Evolutionary conservation across 2,888 invertebrate genomes (phyloP).

Genomic region (Artemia sinica): DNA sequence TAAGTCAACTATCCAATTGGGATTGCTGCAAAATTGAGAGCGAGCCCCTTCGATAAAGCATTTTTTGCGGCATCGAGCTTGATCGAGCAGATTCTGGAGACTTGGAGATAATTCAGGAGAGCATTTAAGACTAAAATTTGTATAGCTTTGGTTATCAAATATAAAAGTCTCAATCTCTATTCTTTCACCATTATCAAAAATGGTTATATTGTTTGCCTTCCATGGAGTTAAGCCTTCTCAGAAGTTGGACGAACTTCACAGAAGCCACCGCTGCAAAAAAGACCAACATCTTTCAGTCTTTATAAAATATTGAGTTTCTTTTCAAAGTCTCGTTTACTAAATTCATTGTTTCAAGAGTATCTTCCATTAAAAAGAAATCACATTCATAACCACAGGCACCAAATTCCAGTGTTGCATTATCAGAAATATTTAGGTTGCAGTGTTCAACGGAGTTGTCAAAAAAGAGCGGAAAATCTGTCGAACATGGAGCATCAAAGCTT

Average conservation of each 20-base stretch:
- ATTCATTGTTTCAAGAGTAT: neutral
- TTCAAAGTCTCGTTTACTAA: neutral
- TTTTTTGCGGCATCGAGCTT: constrained; percentile 38
- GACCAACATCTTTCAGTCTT: neutral
- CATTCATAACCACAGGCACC: constrained; percentile 3
- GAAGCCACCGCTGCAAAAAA: neutral
- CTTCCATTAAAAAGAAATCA: neutral
- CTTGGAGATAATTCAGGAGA: neutral
- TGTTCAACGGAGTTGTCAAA: neutral
- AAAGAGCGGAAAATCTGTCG: neutral
- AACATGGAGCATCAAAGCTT: constrained; percentile 3
- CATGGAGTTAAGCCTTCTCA: neutral
- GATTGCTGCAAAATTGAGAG: constrained; percentile 42
- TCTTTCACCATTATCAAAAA: neutral
- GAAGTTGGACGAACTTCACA: neutral
- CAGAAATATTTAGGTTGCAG: neutral
- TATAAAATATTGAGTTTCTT: neutral
- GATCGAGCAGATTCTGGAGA: neutral
- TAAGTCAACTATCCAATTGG: constrained; percentile 41
- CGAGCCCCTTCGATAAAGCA: constrained; percentile 44
- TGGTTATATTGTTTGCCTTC: neutral
- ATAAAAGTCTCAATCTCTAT: constrained; percentile 5
- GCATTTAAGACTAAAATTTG: constrained; percentile 15
- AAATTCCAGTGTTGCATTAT: neutral
- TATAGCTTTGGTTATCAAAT: neutral